Evolutionary conservation across 2,113 vertebrate species (phyloP).

Genomic region (Heteronetta atricapilla): DNA sequence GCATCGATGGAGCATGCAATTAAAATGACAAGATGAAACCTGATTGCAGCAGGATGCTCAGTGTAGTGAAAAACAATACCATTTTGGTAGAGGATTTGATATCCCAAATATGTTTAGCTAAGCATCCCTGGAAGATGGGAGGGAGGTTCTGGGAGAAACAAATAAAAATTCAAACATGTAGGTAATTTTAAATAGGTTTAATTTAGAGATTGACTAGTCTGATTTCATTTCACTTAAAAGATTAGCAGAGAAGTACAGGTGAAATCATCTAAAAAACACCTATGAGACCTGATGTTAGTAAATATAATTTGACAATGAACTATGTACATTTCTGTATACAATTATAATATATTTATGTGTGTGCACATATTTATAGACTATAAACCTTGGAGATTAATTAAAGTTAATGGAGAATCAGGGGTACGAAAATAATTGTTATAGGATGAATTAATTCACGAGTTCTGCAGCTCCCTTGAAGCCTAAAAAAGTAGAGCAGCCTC

Average conservation of each 20-base stretch:
- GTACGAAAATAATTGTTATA: neutral
- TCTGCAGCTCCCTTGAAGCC: neutral
- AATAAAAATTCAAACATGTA: neutral
- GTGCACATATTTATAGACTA: neutral
- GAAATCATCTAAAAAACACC: neutral
- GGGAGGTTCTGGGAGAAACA: neutral
- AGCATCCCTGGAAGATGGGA: neutral
- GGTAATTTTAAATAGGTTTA: neutral
- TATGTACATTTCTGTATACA: neutral
- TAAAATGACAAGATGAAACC: conserved; percentile 18
- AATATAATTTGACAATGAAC: neutral
- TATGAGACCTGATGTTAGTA: neutral
- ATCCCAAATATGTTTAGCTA: neutral
- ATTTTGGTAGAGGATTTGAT: neutral
- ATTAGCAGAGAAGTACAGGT: neutral
- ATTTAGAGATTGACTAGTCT: neutral
- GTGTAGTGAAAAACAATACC: neutral
- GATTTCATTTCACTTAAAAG: neutral
- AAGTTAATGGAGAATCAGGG: neutral
- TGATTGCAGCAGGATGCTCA: neutral
- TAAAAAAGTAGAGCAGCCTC: neutral
- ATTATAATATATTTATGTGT: neutral
- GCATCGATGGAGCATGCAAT: conserved; percentile 7
- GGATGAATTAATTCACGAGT: neutral
- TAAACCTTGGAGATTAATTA: neutral